These are phyloP conservation scores for Eupithecia exiguata DNA, from an alignment of 2,888 invertebrate species.

Conservation along the genomic window DNA sequence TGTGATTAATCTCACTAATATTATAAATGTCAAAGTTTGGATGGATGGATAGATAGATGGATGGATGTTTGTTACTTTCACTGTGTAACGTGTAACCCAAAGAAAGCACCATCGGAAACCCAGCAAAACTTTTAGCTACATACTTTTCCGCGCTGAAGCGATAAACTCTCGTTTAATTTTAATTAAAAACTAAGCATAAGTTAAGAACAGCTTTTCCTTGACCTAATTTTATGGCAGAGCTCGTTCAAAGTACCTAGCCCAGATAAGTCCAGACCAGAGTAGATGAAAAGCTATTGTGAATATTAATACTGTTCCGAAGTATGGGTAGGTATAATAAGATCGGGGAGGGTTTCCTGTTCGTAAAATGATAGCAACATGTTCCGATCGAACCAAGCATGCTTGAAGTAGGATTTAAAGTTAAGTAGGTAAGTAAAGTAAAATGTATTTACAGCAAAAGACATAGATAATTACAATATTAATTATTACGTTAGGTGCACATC, in stretches of 20 bases:
- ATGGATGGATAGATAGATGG: too few relatives aligned
- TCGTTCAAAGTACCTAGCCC: conserved; percentile 34
- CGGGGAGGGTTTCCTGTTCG: background rate
- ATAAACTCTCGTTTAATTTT: conserved; percentile 25
- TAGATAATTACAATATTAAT: too few relatives aligned
- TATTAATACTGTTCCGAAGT: conserved; percentile 49
- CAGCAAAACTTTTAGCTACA: background rate
- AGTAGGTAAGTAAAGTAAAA: too few relatives aligned
- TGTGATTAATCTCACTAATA: too few relatives aligned
- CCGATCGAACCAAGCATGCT: background rate
- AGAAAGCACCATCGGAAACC: background rate
- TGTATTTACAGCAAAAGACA: too few relatives aligned
- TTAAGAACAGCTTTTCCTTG: conserved; percentile 26
- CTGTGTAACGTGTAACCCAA: too few relatives aligned
- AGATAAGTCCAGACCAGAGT: conserved; percentile 21
- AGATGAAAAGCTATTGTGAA: conserved; percentile 46
- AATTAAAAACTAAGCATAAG: conserved; percentile 31
- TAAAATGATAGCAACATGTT: background rate
- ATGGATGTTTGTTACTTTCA: too few relatives aligned
- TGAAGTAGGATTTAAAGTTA: background rate
- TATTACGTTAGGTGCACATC: too few relatives aligned
- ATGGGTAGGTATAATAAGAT: background rate
- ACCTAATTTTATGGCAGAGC: conserved; percentile 40
- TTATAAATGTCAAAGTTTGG: too few relatives aligned
- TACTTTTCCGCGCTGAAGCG: conserved; percentile 9